These are phyloP conservation scores for Chrysodeixis includens DNA, from an alignment of 2,888 invertebrate species.

Conservation along the genomic window DNA sequence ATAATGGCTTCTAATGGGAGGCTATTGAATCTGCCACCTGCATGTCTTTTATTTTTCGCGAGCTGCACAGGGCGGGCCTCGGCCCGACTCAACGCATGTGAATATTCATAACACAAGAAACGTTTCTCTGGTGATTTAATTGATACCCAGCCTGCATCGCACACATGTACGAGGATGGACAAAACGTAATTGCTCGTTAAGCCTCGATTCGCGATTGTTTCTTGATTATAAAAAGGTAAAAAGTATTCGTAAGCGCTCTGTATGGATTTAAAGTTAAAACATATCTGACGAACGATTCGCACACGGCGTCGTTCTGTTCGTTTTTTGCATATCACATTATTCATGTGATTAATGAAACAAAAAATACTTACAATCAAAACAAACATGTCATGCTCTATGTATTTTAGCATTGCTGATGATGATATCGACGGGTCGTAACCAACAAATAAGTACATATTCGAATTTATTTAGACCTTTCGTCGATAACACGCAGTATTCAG, in stretches of 20 bases:
- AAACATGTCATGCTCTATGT: slow-evolving; percentile 35
- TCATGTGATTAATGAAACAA: slow-evolving; percentile 49
- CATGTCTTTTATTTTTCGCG: slow-evolving; percentile 80
- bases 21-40: slow-evolving; percentile 87
- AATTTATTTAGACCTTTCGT: slow-evolving; percentile 85
- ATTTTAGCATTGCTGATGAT: slow-evolving; percentile 69
- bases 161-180: slow-evolving; percentile 75
- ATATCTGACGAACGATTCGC: slow-evolving; percentile 68
- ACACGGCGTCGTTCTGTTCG: slow-evolving; percentile 16
- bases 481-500: slow-evolving; percentile 80
- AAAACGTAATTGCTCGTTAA: slow-evolving; percentile 87
- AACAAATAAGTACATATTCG: slow-evolving; percentile 82
- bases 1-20: slow-evolving; percentile 88
- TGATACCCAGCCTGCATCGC: slow-evolving; percentile 74
- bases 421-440: slow-evolving; percentile 77
- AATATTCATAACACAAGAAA: slow-evolving; percentile 82
- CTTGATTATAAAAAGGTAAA: slow-evolving; percentile 83
- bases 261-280: slow-evolving; percentile 66
- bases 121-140: slow-evolving; percentile 81
- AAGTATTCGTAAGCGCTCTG: slow-evolving; percentile 64
- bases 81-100: slow-evolving; percentile 71
- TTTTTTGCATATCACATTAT: slow-evolving; percentile 29
- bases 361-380: slow-evolving; percentile 42
- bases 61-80: slow-evolving; percentile 68
- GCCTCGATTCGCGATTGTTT: slow-evolving; percentile 83